Percentiles rank a stretch among this genome's conserved stretches.
These are phyloP conservation scores for Aldabrachelys gigantea DNA, from an alignment of 2,113 vertebrate species.

Conservation along the genomic window DNA sequence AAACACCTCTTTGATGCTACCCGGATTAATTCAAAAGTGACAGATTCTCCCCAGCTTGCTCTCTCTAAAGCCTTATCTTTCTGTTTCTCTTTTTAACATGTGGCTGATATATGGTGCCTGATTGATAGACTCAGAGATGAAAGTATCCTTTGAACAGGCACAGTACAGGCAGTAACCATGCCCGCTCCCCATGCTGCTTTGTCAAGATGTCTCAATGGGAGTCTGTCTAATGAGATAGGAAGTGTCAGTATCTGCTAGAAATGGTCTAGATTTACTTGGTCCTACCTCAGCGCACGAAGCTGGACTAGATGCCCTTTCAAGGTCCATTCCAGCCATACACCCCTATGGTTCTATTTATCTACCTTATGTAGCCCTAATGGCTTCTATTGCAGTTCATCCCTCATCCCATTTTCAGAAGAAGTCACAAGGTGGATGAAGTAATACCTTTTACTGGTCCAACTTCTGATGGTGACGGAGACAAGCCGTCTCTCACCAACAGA, in stretches of 20 bases:
- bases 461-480: too few species aligned
- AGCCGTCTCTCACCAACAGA: too few species aligned
- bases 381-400: conserved; percentile 7
- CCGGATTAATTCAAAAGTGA: conserved; percentile 35
- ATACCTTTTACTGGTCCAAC: too few species aligned
- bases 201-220: background rate
- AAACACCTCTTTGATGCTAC: conserved; percentile 41
- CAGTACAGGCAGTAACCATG: background rate
- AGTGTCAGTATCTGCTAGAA: background rate
- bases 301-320: too few species aligned
- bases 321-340: background rate
- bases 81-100: background rate
- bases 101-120: rapidly evolving
- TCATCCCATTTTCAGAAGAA: background rate
- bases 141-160: background rate
- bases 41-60: background rate
- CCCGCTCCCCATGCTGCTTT: rapidly evolving
- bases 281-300: too few species aligned
- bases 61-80: background rate
- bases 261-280: too few species aligned
- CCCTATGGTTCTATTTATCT: background rate
- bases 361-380: background rate
- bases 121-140: rapidly evolving
- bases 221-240: background rate
- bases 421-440: too few species aligned